Conservation (phyloP, 2,888 invertebrate species). For the Apantesis nais region DNA sequence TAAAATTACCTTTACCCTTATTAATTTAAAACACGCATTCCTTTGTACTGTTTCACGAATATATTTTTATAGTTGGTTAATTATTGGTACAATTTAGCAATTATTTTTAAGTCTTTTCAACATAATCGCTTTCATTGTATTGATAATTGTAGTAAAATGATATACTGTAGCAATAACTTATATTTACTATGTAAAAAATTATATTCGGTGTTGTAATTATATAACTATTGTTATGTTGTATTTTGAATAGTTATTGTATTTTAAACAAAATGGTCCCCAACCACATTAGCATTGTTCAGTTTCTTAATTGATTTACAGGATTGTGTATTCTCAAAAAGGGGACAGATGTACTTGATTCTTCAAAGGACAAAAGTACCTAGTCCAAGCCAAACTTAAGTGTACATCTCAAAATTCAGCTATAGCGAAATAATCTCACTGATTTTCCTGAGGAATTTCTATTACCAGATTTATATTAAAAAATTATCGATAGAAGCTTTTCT, state of each 20-base stretch:
- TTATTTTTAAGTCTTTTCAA: conserved; percentile 12
- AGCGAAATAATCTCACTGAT: too few species aligned
- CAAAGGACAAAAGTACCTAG: too few species aligned
- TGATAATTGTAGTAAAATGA: conserved; percentile 14
- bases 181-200: conserved; percentile 16
- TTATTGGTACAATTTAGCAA: conserved; percentile 21
- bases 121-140: conserved; percentile 1
- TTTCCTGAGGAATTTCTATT: too few species aligned
- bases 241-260: neutral
- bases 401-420: too few species aligned
- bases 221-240: neutral
- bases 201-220: conserved; percentile 3
- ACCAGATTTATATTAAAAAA: too few species aligned
- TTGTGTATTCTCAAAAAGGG: neutral
- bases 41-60: neutral
- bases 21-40: conserved; percentile 17
- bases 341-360: too few species aligned
- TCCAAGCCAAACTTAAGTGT: too few species aligned
- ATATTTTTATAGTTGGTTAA: conserved; percentile 21
- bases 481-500: too few species aligned
- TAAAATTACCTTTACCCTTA: conserved; percentile 22
- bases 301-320: neutral
- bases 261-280: neutral
- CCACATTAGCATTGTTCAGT: neutral
- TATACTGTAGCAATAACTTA: conserved; percentile 32